Base-by-base conservation (phyloP, 2,797 vertebrate species). In the Rallus crepitans region DNA sequence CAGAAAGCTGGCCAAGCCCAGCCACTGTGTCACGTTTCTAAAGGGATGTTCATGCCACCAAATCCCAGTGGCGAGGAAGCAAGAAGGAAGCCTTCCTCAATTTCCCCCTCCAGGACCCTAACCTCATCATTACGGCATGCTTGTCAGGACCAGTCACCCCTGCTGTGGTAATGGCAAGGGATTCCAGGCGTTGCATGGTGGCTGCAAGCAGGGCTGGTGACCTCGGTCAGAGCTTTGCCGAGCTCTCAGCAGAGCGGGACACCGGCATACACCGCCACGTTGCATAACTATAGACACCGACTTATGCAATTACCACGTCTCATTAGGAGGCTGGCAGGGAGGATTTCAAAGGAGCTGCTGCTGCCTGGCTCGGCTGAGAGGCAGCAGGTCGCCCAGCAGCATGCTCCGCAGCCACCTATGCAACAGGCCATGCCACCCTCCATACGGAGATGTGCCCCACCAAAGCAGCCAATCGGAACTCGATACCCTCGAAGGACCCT, bases 171-270 rank as follows among this genome's bases (percentile, higher is more conserved):
- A 56, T 50, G 64, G 28, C 0, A 1, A 55, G 64, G 64, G 56
- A 77, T 56, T 48, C 55, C 57, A 5, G 35, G 56, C 50, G 12
- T 13, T 12, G 53, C 72, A 24, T 6, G 5, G 56, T 53, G 37
- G 33, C 53, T 11, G 0, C 0, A 1, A 30, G 48, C 47, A 37
- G 79, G 55, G 79, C 66, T 18, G 33, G 50, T 4, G 72, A 76
- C 72, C 60, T 47, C 2, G 11, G 47, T 3, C 4, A 3, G 65
- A 24, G 86, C 48, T 47, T 31, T 0, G 20, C 42, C 3, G 3
- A 0, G 60, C 55, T 47, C 27, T 31, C 23, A 4, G 56, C 65
- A 15, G 53, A 64, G 89, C 45, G 2, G 80, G 64, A 69, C 86
- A 31, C 16, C 71, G 40, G 17, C 31, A 5, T 57, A 3, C 72